Percentiles rank a stretch among this genome's conserved stretches.
Evolutionary conservation across 2,113 vertebrate species (phyloP).

Genomic region (Pluvialis apricaria): DNA sequence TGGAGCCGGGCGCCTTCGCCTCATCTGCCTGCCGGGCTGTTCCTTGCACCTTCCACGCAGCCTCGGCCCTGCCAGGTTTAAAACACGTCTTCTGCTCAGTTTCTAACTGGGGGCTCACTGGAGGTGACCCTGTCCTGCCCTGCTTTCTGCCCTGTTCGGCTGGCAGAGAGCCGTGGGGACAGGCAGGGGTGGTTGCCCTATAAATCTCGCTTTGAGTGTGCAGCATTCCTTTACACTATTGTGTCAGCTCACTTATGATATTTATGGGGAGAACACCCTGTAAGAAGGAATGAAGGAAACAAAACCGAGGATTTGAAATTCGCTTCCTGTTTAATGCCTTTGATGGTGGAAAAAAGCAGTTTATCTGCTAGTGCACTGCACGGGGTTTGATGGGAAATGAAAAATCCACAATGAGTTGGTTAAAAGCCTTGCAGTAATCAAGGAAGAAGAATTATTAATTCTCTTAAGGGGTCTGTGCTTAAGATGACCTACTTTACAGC

Average conservation of each 20-base stretch:
- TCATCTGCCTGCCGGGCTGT: not conserved
- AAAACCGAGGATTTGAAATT: not conserved
- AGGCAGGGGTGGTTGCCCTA: not conserved
- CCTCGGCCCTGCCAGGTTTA: not conserved
- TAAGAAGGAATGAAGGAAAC: not conserved
- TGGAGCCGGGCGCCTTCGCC: not conserved
- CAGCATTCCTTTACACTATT: not conserved
- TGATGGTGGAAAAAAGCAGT: not conserved
- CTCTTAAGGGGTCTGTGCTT: not conserved
- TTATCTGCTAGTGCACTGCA: not conserved
- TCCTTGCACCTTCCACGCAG: rapidly evolving
- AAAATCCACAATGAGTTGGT: not conserved
- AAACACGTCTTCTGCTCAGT: not conserved
- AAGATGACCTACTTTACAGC: slow-evolving; percentile 47
- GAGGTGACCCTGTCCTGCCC: not conserved
- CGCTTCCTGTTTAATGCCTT: not conserved
- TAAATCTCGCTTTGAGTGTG: not conserved
- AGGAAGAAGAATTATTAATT: slow-evolving; percentile 15
- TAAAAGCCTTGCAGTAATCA: slow-evolving; percentile 31
- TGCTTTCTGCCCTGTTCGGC: not conserved
- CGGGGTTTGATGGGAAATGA: not conserved
- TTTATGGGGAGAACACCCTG: not conserved
- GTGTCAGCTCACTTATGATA: rapidly evolving
- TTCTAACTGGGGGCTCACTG: not conserved
- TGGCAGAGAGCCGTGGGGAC: not conserved